phyloP scores from a whole-genome alignment of 2,888 invertebrate species.

The Dryomyza anilis region DNA sequence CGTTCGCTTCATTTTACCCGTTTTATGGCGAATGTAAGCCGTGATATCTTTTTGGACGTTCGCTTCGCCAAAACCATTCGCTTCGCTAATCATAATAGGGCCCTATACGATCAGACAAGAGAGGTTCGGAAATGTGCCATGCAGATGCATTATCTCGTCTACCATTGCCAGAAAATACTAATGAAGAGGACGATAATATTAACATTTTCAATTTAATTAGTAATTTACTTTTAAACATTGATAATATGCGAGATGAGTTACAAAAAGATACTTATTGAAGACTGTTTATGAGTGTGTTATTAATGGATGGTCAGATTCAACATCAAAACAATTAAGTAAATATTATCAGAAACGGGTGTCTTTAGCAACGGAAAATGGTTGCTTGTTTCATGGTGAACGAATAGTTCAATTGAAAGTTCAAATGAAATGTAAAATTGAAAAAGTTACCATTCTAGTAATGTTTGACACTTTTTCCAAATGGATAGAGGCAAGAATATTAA shows the following conservation, averaged over 20 bases:
- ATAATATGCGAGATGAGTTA: constrained; percentile 6
- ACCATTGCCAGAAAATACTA: constrained; percentile 20
- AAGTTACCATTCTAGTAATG: not conserved
- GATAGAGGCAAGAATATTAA: not conserved
- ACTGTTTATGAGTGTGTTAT: constrained; percentile 14
- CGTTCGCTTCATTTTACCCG: constrained; percentile 23
- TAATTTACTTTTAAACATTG: constrained; percentile 19
- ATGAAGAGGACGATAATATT: constrained; percentile 25
- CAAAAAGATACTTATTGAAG: not conserved
- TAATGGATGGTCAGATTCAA: constrained; percentile 11
- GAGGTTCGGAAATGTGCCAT: constrained; percentile 29
- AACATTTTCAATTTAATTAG: constrained; percentile 22
- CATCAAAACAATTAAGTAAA: not conserved
- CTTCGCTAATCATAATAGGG: too few species aligned
- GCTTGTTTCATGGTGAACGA: not conserved
- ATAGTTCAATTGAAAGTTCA: not conserved
- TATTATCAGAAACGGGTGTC: not conserved
- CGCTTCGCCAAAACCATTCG: too few species aligned
- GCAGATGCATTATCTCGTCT: constrained; percentile 38
- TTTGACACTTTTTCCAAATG: not conserved
- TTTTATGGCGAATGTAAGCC: constrained; percentile 26
- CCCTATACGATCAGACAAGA: constrained; percentile 27
- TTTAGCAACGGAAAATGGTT: not conserved
- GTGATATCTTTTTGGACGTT: too few species aligned
- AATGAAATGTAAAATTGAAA: not conserved